These are phyloP conservation scores for Trachops cirrhosus DNA, from an alignment of 2,797 vertebrate genomes.

Conservation along the genomic window DNA sequence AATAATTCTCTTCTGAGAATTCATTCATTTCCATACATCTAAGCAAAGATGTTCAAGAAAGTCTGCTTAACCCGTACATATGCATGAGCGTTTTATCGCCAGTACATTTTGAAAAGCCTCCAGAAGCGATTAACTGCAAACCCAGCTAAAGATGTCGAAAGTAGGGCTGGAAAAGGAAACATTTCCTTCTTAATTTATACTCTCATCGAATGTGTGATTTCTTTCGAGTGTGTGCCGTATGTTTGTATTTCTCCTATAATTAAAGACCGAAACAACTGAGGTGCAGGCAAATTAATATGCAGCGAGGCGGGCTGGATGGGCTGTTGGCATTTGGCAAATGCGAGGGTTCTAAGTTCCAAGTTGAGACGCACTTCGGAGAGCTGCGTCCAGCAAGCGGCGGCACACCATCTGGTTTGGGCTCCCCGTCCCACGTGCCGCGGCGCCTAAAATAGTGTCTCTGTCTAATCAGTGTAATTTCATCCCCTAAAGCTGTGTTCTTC, in stretches of 20 bases:
- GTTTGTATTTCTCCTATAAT: slow-evolving; percentile 2
- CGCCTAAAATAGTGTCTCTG: slow-evolving; percentile 39
- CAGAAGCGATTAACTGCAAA: neutral
- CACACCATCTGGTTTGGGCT: slow-evolving; percentile 51
- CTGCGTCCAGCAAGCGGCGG: slow-evolving; percentile 31
- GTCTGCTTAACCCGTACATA: neutral
- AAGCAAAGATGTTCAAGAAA: neutral
- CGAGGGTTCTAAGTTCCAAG: neutral
- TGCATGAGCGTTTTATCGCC: neutral
- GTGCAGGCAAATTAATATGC: neutral
- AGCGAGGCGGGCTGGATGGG: neutral
- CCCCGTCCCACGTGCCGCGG: neutral
- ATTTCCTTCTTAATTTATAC: neutral
- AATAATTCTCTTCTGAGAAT: neutral
- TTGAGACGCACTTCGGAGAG: neutral
- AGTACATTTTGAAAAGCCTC: neutral
- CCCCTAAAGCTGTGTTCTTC: slow-evolving; percentile 59
- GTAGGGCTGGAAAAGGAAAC: neutral
- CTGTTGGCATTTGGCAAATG: neutral
- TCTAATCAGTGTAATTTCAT: slow-evolving; percentile 54
- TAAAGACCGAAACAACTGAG: neutral
- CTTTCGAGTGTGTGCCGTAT: neutral
- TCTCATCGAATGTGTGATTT: neutral
- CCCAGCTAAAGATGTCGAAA: neutral
- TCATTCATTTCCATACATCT: neutral